phyloP scores from a whole-genome alignment of 2,888 invertebrate species.

The Anarsia innoxiella region DNA sequence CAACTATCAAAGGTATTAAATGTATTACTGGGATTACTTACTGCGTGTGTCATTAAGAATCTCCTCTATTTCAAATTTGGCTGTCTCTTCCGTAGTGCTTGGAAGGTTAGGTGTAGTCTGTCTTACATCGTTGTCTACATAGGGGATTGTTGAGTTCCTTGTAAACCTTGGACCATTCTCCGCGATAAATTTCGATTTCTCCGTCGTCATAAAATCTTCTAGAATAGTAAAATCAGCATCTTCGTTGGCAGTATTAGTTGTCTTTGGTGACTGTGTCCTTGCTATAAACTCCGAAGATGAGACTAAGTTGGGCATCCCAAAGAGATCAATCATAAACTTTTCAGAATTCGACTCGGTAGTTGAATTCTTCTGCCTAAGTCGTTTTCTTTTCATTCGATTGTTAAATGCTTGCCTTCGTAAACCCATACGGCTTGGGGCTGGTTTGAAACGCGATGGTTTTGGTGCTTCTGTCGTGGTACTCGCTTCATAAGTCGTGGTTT shows the following conservation, averaged over 20 bases:
- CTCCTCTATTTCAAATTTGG: constrained; percentile 80
- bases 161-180: constrained; percentile 23
- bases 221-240: constrained; percentile 42
- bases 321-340: constrained; percentile 43
- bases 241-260: constrained; percentile 13
- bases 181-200: constrained; percentile 14
- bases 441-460: constrained; percentile 26
- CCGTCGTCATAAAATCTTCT: constrained; percentile 44
- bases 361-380: constrained; percentile 46
- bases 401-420: constrained; percentile 48
- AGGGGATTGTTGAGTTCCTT: constrained; percentile 21
- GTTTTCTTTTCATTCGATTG: constrained; percentile 53
- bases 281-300: constrained; percentile 61
- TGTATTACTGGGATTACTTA: no score
- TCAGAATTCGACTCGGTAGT: constrained; percentile 46
- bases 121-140: neutral
- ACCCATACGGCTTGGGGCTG: constrained; percentile 35
- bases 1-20: no score
- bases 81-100: constrained; percentile 54
- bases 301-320: constrained; percentile 49
- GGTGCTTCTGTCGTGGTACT: constrained; percentile 30
- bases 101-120: constrained; percentile 19
- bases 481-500: constrained; percentile 27
- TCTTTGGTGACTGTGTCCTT: constrained; percentile 39
- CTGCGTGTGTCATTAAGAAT: constrained; percentile 77